Evolutionary conservation across 2,797 vertebrate species (phyloP), one percentile per base, ranked within the genome.

Genomic region (Falco peregrinus): DNA sequence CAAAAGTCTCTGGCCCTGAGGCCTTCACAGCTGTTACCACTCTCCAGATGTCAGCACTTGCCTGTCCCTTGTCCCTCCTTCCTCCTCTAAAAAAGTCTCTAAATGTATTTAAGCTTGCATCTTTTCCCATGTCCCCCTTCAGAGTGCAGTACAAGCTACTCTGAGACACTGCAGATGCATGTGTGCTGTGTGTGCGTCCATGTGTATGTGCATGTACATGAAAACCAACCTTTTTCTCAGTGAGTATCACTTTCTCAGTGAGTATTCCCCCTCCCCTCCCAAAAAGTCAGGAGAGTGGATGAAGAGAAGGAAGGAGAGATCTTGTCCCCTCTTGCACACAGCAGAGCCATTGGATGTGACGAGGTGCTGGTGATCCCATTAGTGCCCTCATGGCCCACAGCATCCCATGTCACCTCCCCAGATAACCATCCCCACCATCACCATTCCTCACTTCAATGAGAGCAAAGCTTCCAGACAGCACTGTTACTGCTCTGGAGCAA

Each of bases 51-150:
- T 90, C 43, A 68, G 48, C 92, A 84, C 48, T 81, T 0, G 18
- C 68, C 56, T 89, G 82, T 96, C 69, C 95, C 87, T 86, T 90
- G 89, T 92, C 87, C 82, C 86, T 80, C 45, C 33, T 56, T 75
- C 15, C 17, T 63, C 7, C 28, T 61, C 19, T 17, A 57, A 50
- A 56, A 70, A 22, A 29, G 5, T 0, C 0, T 1, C 26, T 13
- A 29, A 39, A 65, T 53, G 8, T 54, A 5, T 73, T 84, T 84
- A 75, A 71, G n/a, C 33, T 84, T 89, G 33, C 22, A 35, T 63
- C 28, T 81, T 91, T 89, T 87, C 25, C 65, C 5, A 5, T 43
- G 35, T 75, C 2, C 15, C 13, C 5, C 5, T 76, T 69, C 51
- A 79, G 31, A 73, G 67, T 11, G 1, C 20, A 83, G 64, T 25